Evolutionary conservation across 2,888 invertebrate species (phyloP).

Genomic region (Dryococelus australis): DNA sequence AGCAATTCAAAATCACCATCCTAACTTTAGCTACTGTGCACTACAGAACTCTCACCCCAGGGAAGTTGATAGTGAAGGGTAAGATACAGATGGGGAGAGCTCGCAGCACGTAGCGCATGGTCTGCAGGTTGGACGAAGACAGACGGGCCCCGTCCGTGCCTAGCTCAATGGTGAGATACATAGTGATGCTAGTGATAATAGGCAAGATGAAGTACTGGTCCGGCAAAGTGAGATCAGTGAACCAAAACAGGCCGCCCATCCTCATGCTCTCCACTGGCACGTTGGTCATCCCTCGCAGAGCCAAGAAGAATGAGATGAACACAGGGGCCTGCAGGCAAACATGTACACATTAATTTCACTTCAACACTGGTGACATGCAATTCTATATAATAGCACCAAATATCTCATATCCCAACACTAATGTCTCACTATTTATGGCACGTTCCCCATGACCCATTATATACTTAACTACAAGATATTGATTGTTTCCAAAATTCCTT

Average conservation of each 20-base stretch:
- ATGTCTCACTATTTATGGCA: too few relatives aligned
- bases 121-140: constrained; percentile 71
- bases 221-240: constrained; percentile 86
- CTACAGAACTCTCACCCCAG: constrained; percentile 65
- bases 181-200: constrained; percentile 80
- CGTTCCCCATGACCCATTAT: too few relatives aligned
- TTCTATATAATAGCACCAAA: too few relatives aligned
- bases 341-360: too few relatives aligned
- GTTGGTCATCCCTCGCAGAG: constrained; percentile 86
- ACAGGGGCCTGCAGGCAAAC: constrained; percentile 70
- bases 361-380: too few relatives aligned
- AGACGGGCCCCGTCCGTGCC: constrained; percentile 79
- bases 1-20: too few relatives aligned
- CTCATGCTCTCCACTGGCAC: constrained; percentile 90
- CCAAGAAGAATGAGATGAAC: constrained; percentile 92
- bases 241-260: constrained; percentile 91
- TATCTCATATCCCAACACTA: too few relatives aligned
- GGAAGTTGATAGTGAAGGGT: constrained; percentile 87
- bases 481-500: too few relatives aligned
- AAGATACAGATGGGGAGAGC: constrained; percentile 80
- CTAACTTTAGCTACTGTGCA: too few relatives aligned
- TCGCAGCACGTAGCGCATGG: constrained; percentile 77
- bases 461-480: too few relatives aligned
- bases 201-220: constrained; percentile 92
- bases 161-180: constrained; percentile 82